phyloP scores from a whole-genome alignment of 2,888 invertebrate species.

The Augochlorella aurata region DNA sequence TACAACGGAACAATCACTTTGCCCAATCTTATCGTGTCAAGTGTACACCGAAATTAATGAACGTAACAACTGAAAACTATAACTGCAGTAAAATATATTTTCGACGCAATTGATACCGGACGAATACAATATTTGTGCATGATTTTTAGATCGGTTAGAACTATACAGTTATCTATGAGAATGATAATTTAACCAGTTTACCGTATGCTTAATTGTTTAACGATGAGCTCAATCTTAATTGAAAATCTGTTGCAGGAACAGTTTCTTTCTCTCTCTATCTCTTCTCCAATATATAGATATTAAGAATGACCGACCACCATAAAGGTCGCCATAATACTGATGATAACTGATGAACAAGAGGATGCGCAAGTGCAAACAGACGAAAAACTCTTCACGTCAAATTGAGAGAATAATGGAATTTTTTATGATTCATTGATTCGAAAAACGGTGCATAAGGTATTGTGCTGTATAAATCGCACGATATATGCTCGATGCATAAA shows the following conservation, averaged over 20 bases:
- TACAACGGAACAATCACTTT: background rate
- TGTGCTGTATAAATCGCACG: background rate
- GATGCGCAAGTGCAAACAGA: slow-evolving; percentile 55
- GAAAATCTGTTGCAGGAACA: slow-evolving; percentile 12
- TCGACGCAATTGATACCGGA: slow-evolving; percentile 46
- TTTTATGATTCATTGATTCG: background rate
- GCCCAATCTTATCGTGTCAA: background rate
- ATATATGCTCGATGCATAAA: background rate
- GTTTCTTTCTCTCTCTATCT: slow-evolving; percentile 1
- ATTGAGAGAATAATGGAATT: background rate
- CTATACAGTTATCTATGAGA: background rate
- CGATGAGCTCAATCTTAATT: slow-evolving; percentile 16
- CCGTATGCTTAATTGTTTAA: slow-evolving; percentile 33
- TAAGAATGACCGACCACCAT: slow-evolving; percentile 37
- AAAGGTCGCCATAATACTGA: slow-evolving; percentile 64
- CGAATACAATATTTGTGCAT: slow-evolving; percentile 2
- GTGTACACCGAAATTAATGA: background rate
- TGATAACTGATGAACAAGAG: slow-evolving; percentile 30
- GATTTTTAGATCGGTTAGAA: background rate
- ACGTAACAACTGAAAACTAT: slow-evolving; percentile 4
- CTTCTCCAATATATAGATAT: slow-evolving; percentile 24
- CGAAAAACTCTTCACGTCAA: slow-evolving; percentile 24
- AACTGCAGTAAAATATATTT: slow-evolving; percentile 27
- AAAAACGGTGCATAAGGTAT: background rate
- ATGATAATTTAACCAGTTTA: slow-evolving; percentile 32